Evolutionary conservation across 1,140 invertebrate species (phyloP).

Genomic region (Ruditapes philippinarum): DNA sequence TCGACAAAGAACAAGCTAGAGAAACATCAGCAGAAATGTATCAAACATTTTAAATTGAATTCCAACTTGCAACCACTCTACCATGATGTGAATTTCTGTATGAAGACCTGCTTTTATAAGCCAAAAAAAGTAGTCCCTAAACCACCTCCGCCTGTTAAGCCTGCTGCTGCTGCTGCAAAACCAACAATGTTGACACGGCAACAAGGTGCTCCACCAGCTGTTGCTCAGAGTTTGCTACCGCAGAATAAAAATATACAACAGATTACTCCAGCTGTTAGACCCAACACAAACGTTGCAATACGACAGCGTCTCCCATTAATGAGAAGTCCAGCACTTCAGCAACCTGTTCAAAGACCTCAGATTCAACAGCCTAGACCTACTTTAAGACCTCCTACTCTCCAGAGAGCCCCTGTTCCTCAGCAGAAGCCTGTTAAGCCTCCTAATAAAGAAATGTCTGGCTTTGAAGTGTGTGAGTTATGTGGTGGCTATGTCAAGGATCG

Average conservation of each 20-base stretch:
- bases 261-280: conserved; percentile 1
- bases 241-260: too few species aligned
- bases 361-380: neutral
- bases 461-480: conserved; percentile 86
- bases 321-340: conserved; percentile 1
- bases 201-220: neutral
- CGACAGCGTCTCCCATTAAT: neutral
- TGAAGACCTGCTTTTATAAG: conserved; percentile 81
- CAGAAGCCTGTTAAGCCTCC: conserved; percentile 43
- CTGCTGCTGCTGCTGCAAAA: neutral
- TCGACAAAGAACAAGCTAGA: conserved; percentile 97
- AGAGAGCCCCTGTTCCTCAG: conserved; percentile 42
- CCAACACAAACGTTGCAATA: neutral
- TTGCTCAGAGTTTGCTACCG: neutral
- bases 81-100: conserved; percentile 81
- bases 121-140: conserved; percentile 61
- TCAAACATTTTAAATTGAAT: conserved; percentile 96
- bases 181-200: conserved; percentile 46
- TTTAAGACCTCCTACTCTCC: neutral
- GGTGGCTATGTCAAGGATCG: conserved; percentile 85
- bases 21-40: conserved; percentile 95
- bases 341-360: neutral
- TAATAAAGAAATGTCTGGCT: conserved; percentile 69
- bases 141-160: conserved; percentile 14
- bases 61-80: conserved; percentile 92